Evolutionary conservation across 2,797 vertebrate genomes (phyloP), one percentile per base, ranked within the genome.

Genomic region (Mormyrus hasselquistii): DNA sequence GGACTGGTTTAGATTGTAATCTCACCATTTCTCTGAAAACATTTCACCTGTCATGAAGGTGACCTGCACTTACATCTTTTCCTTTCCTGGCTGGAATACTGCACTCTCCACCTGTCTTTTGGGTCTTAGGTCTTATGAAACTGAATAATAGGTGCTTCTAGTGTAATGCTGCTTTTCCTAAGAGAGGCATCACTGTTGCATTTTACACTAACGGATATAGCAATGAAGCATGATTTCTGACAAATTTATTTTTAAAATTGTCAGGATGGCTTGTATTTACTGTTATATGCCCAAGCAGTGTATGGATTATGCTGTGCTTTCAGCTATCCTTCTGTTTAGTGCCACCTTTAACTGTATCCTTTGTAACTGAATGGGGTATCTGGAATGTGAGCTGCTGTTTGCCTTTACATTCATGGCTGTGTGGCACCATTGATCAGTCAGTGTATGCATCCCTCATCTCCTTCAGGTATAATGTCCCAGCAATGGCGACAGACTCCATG

Each of bases 401-500:
- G 44, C 44, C 82, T 49, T 79, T 82, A 82, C 41, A 9, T 41
- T 44, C 38, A 41, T 79, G 38, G 73, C 22, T 79, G 73, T 34
- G 19, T 22, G 22, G 82, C 44, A 44, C 19, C 47, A 50, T 50
- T 50, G 47, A 49, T 82, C 38, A 22, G n/a, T 84, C 47, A 84
- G 9, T 22, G 86, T 90, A 88, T 89, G 88, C 25, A 38, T 92
- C 90, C n/a, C 7, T 86, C 44, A 49, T 62, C 2, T 83, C 65
- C 93, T 53, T 12, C 89, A 98, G 97, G 93, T 96, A 96, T 94
- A 93, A 98, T 97, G 97, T 91, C 91, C 87, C 90, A 94, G 94
- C 87, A 92, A 99, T 98, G 98, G 98, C 98, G 49, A 91, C 95
- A 55, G 95, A 97, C 88, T 93, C 91, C 0, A 95, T 96, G 90